Percentiles rank a stretch among this genome's conserved stretches.
Conservation (phyloP, 2,888 invertebrate species). For the Eretmocerus hayati region DNA sequence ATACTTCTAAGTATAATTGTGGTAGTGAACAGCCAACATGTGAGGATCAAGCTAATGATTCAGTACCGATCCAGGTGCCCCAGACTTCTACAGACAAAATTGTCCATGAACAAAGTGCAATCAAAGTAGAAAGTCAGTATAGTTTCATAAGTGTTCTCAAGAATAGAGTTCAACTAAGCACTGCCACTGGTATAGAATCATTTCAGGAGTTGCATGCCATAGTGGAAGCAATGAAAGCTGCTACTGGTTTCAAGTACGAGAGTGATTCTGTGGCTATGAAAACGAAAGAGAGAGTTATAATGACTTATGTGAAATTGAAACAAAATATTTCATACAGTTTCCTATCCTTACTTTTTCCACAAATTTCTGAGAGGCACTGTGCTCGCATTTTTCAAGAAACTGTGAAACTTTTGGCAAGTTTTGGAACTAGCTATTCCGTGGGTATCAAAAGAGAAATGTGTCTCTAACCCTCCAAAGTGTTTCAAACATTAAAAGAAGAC, state of each 20-base stretch:
- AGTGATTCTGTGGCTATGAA: conserved; percentile 19
- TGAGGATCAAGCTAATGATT: conserved; percentile 16
- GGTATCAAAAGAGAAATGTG: conserved; percentile 1
- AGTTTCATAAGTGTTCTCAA: conserved; percentile 11
- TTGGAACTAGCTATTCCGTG: conserved; percentile 4
- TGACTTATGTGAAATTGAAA: conserved; percentile 19
- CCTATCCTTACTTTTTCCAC: conserved; percentile 17
- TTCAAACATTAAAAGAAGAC: conserved; percentile 29
- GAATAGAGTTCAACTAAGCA: conserved; percentile 13
- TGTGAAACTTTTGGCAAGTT: not conserved
- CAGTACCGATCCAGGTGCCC: conserved; percentile 1
- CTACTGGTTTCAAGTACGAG: not conserved
- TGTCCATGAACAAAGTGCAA: conserved; percentile 18
- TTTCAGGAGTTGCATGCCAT: conserved; percentile 15
- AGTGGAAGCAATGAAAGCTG: conserved; percentile 2
- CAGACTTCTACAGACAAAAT: conserved; percentile 12
- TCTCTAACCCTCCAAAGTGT: conserved; percentile 22
- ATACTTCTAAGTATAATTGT: too few relatives aligned
- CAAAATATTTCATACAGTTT: conserved; percentile 18
- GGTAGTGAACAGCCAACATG: not conserved
- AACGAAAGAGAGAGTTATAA: conserved; percentile 11
- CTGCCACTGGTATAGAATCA: conserved; percentile 17
- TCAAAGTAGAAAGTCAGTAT: not conserved
- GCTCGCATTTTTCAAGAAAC: conserved; percentile 16
- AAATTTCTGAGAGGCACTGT: conserved; percentile 11